phyloP scores from a whole-genome alignment of 1,140 invertebrate species.

The Heliconius eleuchia region DNA sequence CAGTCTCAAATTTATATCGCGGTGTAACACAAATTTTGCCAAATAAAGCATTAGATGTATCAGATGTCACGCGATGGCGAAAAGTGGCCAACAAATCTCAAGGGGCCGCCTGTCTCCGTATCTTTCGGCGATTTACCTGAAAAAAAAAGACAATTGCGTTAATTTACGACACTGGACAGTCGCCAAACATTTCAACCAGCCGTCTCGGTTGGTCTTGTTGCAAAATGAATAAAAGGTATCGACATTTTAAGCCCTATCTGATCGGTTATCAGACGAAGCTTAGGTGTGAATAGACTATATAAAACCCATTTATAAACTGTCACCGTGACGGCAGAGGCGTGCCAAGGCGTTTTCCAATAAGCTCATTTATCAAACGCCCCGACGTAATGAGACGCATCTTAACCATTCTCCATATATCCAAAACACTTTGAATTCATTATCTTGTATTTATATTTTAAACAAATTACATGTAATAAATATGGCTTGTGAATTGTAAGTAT shows the following conservation, averaged over 20 bases:
- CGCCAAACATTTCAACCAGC: slow-evolving; percentile 76
- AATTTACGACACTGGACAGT: slow-evolving; percentile 74
- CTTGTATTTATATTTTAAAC: slow-evolving; percentile 42
- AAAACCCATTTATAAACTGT: slow-evolving; percentile 76
- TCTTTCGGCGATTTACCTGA: slow-evolving; percentile 78
- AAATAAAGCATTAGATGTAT: slow-evolving; percentile 43
- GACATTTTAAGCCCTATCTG: slow-evolving; percentile 58
- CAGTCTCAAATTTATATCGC: slow-evolving; percentile 29
- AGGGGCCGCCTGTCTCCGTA: slow-evolving; percentile 50
- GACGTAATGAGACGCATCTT: slow-evolving; percentile 73
- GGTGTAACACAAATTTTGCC: slow-evolving; percentile 35
- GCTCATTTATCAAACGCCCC: slow-evolving; percentile 73
- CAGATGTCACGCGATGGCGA: slow-evolving; percentile 45
- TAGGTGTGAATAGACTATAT: slow-evolving; percentile 76
- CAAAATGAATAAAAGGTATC: slow-evolving; percentile 52
- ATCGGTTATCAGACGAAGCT: slow-evolving; percentile 70
- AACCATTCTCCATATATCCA: slow-evolving; percentile 54
- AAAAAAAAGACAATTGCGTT: slow-evolving; percentile 76
- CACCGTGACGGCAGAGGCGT: slow-evolving; percentile 70
- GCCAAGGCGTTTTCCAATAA: slow-evolving; percentile 76
- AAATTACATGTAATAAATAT: neutral
- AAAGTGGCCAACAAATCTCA: slow-evolving; percentile 47
- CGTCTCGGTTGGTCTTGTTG: slow-evolving; percentile 67
- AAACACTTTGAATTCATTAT: slow-evolving; percentile 65
- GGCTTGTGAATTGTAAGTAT: neutral